phyloP scores from a whole-genome alignment of 2,888 invertebrate species.

The Teleiodes luculella region DNA sequence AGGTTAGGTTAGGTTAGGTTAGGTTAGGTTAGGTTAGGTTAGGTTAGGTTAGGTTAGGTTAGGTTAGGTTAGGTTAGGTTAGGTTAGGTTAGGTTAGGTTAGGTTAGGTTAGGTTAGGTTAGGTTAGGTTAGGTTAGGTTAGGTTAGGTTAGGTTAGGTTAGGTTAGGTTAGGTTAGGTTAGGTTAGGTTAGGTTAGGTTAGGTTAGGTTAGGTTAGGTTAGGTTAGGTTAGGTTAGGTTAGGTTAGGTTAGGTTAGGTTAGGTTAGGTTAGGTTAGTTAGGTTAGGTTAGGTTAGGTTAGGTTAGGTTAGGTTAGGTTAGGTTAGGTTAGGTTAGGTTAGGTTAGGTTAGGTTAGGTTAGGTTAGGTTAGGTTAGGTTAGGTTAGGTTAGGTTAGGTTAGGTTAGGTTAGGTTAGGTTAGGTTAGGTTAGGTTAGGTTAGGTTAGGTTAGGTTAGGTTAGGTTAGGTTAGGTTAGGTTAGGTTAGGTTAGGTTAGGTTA shows the following conservation, averaged over 20 bases:
- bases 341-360: conserved; percentile 27
- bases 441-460: conserved; percentile 20
- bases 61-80: conserved; percentile 23
- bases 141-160: conserved; percentile 20
- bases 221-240: conserved; percentile 16
- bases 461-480: conserved; percentile 20
- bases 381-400: conserved; percentile 21
- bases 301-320: conserved; percentile 30
- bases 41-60: conserved; percentile 25
- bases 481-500: conserved; percentile 16
- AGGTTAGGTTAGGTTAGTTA: conserved; percentile 24
- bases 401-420: conserved; percentile 13
- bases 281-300: conserved; percentile 25
- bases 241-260: conserved; percentile 24
- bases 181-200: conserved; percentile 17
- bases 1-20: conserved; percentile 26
- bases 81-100: conserved; percentile 21
- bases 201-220: conserved; percentile 15
- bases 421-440: conserved; percentile 15
- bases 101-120: conserved; percentile 24
- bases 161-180: conserved; percentile 18
- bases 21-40: conserved; percentile 25
- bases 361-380: conserved; percentile 29
- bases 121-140: conserved; percentile 25
- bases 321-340: conserved; percentile 29